Evolutionary conservation across 2,888 invertebrate species (phyloP).

Genomic region (Nowickia ferox): DNA sequence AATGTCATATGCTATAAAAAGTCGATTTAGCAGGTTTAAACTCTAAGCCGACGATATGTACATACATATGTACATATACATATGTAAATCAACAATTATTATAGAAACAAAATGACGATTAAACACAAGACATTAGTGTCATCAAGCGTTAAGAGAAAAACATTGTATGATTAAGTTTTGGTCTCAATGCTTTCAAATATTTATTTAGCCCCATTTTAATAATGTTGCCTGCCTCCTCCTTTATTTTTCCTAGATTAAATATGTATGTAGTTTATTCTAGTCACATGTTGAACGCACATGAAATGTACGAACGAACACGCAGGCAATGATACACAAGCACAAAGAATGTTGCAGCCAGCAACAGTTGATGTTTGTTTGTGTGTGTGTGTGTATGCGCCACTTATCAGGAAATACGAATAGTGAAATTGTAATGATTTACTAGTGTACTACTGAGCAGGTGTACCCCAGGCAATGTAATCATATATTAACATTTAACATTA

Average conservation of each 20-base stretch:
- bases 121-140: constrained; percentile 27
- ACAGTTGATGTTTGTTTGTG: constrained; percentile 43
- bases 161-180: constrained; percentile 3
- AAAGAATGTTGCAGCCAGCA: constrained; percentile 43
- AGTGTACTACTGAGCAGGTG: no score
- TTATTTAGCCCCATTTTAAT: constrained; percentile 54
- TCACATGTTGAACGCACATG: constrained; percentile 8
- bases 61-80: no score
- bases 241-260: constrained; percentile 43
- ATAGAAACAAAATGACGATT: constrained; percentile 20
- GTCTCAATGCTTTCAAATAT: constrained; percentile 34
- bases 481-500: no score
- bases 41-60: no score
- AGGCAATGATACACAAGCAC: constrained; percentile 1
- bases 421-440: no score
- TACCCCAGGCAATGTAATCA: no score
- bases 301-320: not conserved
- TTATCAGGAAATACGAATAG: no score
- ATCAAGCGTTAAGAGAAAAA: constrained; percentile 16
- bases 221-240: constrained; percentile 24
- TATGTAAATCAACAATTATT: constrained; percentile 19
- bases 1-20: no score
- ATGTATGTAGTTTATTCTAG: constrained; percentile 8
- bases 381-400: constrained; percentile 22
- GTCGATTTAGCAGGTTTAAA: no score